Conservation (phyloP, 2,113 vertebrate genomes). For the Helogale parvula region DNA sequence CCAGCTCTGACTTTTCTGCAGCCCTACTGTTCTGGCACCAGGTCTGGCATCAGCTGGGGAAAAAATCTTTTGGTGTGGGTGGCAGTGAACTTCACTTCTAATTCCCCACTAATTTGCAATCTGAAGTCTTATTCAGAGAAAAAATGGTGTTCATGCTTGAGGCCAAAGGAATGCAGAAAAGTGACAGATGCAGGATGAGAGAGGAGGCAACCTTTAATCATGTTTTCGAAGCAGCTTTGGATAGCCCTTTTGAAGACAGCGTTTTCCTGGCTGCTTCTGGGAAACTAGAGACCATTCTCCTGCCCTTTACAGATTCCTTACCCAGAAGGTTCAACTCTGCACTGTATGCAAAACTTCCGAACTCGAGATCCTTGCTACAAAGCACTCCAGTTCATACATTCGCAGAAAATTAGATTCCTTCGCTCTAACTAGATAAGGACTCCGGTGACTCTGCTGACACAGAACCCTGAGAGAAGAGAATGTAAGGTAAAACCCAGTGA, state of each 20-base stretch:
- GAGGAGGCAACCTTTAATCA: conserved; percentile 83
- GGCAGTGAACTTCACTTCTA: conserved; percentile 66
- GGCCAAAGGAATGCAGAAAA: conserved; percentile 70
- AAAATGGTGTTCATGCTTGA: conserved; percentile 80
- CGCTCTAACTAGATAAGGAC: neutral
- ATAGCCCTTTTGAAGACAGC: conserved; percentile 82
- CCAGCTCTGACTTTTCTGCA: conserved; percentile 55
- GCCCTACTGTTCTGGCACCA: neutral
- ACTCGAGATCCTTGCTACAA: neutral
- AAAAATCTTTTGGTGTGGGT: conserved; percentile 62
- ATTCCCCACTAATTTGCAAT: conserved; percentile 59
- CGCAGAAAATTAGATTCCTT: neutral
- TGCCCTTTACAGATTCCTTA: conserved; percentile 22
- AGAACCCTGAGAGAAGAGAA: neutral
- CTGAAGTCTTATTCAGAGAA: conserved; percentile 47
- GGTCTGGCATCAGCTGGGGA: neutral
- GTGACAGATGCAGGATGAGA: conserved; percentile 85
- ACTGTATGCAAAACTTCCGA: neutral
- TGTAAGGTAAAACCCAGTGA: neutral
- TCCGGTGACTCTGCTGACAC: neutral
- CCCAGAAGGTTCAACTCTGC: neutral
- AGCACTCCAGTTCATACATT: fast-evolving
- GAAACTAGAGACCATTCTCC: neutral
- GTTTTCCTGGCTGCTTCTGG: conserved; percentile 66
- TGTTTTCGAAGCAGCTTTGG: conserved; percentile 83